phyloP scores from a whole-genome alignment of 2,113 vertebrate genomes.

The Capreolus pygargus region DNA sequence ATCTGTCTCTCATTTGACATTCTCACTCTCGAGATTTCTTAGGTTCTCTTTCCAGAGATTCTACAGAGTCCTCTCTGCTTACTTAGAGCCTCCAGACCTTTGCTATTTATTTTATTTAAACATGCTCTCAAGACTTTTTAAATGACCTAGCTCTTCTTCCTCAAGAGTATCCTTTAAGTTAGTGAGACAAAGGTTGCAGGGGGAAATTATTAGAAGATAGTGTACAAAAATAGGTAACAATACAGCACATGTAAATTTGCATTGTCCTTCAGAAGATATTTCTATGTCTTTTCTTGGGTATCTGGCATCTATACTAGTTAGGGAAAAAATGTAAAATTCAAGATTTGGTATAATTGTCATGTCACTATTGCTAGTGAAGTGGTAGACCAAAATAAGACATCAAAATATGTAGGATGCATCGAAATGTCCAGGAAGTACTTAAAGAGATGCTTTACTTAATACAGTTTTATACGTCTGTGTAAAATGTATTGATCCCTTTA shows the following conservation, averaged over 20 bases:
- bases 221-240: not conserved
- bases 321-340: not conserved
- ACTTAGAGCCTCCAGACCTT: not conserved
- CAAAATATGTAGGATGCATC: not conserved
- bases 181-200: not conserved
- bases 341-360: not conserved
- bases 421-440: not conserved
- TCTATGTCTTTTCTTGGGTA: not conserved
- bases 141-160: not conserved
- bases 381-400: not conserved
- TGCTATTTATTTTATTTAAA: not conserved
- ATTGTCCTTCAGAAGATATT: not conserved
- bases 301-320: not conserved
- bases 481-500: not conserved
- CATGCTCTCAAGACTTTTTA: not conserved
- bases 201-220: not conserved
- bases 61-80: not conserved
- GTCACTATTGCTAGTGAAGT: not conserved
- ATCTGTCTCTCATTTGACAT: not conserved
- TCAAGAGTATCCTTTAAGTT: not conserved
- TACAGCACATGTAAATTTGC: not conserved
- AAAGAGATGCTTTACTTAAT: not conserved
- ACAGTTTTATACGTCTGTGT: not conserved
- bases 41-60: not conserved
- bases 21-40: not conserved